Evolutionary conservation across 2,888 invertebrate species (phyloP), one percentile per base, ranked within the genome.

Genomic region (Strigamia transsilvanica): DNA sequence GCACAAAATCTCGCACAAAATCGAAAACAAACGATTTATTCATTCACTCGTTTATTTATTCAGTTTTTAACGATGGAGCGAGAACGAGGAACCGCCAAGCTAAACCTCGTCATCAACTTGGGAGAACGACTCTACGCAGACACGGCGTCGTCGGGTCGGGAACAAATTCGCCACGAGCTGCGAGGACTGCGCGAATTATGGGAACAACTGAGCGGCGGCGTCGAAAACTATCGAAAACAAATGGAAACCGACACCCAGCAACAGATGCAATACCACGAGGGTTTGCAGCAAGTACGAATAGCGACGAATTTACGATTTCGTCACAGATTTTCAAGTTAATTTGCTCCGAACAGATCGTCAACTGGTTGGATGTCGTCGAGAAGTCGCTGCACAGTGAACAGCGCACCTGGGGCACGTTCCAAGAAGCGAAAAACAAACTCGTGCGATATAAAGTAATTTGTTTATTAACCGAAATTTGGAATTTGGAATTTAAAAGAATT

Each of bases 51-150:
- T 82, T 41, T 34, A 27, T 77, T 83, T n/a, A n/a, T n/a, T 46
- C 80, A 83, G 27, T 87, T 88, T 73, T 85, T 90, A 27, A 85
- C 87, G 7, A 90, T 94, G 12, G 97, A 97, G 87, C 92, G 92
- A 85, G 96, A 97, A 85, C 93, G 94, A 86, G 95, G 95, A 0
- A 93, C 94, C 85, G 92, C 93, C 85, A 92, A 94, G 85, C 90
- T 98, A 42, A 91, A 92, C 82, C 91, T 92, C 56, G 88, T 96
- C 21, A 93, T 93, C 15, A 90, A 92, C 3, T 91, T 93, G 0
- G 96, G 96, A 2, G 98, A 98, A 86, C 93, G 94, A 87, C 91
- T 98, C n/a, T 91, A 96, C 83, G 95, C 97, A 0, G 96, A 96
- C 88, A 98, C 97, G 2, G 94, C 97, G 12, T 93, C 97, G 0